Evolutionary conservation across 1,140 invertebrate genomes (phyloP), one percentile per base, ranked within the genome.

Genomic region (Drosophila tani): DNA sequence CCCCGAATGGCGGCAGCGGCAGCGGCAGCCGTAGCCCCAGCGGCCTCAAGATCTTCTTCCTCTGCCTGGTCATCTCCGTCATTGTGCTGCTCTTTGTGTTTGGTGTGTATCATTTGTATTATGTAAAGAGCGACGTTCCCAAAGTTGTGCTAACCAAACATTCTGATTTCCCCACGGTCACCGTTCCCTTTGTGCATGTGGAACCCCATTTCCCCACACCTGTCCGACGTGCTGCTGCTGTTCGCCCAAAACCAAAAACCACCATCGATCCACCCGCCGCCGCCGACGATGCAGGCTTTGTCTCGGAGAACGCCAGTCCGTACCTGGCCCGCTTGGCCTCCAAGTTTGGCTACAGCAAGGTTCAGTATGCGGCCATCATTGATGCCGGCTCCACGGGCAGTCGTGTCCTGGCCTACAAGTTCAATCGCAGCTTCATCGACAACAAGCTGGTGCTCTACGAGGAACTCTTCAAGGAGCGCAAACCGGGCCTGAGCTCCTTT

Each of bases 331-430:
- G 94, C 19, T 78, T 96, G 35, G 95, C 95, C 43, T 95, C 95
- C 78, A 94, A 93, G 66, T 93, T 97, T 40, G 96, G 96, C 6
- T 95, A 96, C 81, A 94, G 96, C 91, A 95, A 96, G 67, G 94
- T 95, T 29, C 96, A 97, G 62, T 96, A 98, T 94, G 97, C 97
- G 0, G 96, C 98, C n/a, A 96, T 99, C 47, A 97, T 99, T 67
- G 98, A 99, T 94, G 98, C 98, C 2, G 98, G 98, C 14, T 98
- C 97, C 24, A 99, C 99, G 0, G 99, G 98, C 1, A 97, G 97
- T 51, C 95, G 98, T 66, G 95, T 99, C 12, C 94, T 98, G 77
- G 97, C 98, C 0, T 99, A 98, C 91, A 96, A 96, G 74, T 99
- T 99, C 93, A 95, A 96, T 85, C 94, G 96, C 75, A 96, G 96